Percentiles rank a stretch among this genome's conserved stretches.
These are phyloP conservation scores for Zygogramma bicolorata DNA, from an alignment of 2,888 invertebrate species.

Conservation along the genomic window DNA sequence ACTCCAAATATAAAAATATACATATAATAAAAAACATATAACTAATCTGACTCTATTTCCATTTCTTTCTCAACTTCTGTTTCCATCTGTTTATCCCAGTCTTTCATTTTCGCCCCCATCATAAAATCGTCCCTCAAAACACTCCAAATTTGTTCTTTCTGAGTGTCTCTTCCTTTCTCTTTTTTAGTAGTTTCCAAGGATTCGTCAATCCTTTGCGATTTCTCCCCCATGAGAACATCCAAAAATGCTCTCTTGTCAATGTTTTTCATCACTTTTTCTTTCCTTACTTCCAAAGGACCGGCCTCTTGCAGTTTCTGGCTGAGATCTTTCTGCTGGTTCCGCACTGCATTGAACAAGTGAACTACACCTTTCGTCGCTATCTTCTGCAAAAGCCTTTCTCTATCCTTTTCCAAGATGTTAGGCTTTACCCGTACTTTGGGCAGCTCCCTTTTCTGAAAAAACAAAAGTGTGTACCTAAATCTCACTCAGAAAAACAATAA, in stretches of 20 bases:
- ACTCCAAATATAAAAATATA: slow-evolving; percentile 2
- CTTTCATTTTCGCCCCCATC: slow-evolving; percentile 89
- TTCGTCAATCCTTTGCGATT: slow-evolving; percentile 66
- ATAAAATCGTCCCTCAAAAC: slow-evolving; percentile 87
- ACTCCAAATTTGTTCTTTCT: slow-evolving; percentile 71
- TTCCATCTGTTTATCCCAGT: slow-evolving; percentile 87
- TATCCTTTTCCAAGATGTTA: slow-evolving; percentile 78
- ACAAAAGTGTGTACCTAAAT: background rate
- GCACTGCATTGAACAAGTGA: slow-evolving; percentile 92
- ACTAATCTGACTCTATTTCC: slow-evolving; percentile 41
- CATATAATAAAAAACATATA: background rate
- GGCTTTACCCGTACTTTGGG: slow-evolving; percentile 81
- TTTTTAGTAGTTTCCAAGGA: slow-evolving; percentile 66
- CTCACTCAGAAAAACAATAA: no score
- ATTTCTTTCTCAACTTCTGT: slow-evolving; percentile 56
- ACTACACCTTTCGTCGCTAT: slow-evolving; percentile 94
- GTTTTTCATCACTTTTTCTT: slow-evolving; percentile 81
- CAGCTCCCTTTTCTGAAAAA: slow-evolving; percentile 71
- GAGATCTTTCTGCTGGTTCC: slow-evolving; percentile 84
- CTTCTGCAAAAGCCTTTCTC: slow-evolving; percentile 82
- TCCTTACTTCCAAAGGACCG: slow-evolving; percentile 81
- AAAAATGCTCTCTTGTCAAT: slow-evolving; percentile 83
- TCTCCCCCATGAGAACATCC: slow-evolving; percentile 81
- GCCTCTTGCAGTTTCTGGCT: slow-evolving; percentile 77
- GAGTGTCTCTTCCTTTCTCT: slow-evolving; percentile 29